These are phyloP conservation scores for Melitaea athalia DNA, from an alignment of 2,888 invertebrate species.

Conservation along the genomic window DNA sequence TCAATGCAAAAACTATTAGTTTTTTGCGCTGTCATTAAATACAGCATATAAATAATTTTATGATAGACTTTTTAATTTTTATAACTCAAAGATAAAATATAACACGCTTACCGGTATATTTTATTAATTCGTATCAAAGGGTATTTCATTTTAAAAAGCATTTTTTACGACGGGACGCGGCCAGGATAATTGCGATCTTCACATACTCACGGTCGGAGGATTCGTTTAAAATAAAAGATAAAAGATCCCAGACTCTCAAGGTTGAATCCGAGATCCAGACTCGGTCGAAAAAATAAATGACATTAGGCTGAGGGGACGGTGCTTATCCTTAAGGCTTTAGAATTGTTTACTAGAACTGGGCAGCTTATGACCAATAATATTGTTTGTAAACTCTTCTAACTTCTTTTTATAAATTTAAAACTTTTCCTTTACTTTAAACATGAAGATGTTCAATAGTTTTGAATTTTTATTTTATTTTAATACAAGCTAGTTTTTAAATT, in stretches of 20 bases:
- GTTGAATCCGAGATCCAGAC: conserved; percentile 32
- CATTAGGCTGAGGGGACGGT: conserved; percentile 28
- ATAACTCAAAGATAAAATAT: not conserved
- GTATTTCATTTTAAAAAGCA: not conserved
- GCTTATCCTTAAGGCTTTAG: conserved; percentile 48
- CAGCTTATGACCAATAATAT: too few relatives aligned
- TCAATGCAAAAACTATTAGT: not conserved
- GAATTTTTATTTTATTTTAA: too few relatives aligned
- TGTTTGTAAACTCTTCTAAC: too few relatives aligned
- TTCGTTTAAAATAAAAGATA: conserved; percentile 22
- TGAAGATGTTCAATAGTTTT: too few relatives aligned
- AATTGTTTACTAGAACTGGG: conserved; percentile 6
- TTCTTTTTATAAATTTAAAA: too few relatives aligned
- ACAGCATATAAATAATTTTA: not conserved
- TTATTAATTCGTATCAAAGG: not conserved
- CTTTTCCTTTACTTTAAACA: too few relatives aligned
- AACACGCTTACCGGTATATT: not conserved
- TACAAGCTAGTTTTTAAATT: too few relatives aligned
- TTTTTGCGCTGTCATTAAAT: not conserved
- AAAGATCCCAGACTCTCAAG: conserved; percentile 24
- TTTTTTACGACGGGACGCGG: conserved; percentile 1
- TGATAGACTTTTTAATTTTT: not conserved
- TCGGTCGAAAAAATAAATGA: conserved; percentile 36
- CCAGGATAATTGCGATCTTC: conserved; percentile 16
- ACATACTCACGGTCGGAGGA: conserved; percentile 18